phyloP scores from a whole-genome alignment of 2,113 vertebrate genomes.

The Macquaria australasica region DNA sequence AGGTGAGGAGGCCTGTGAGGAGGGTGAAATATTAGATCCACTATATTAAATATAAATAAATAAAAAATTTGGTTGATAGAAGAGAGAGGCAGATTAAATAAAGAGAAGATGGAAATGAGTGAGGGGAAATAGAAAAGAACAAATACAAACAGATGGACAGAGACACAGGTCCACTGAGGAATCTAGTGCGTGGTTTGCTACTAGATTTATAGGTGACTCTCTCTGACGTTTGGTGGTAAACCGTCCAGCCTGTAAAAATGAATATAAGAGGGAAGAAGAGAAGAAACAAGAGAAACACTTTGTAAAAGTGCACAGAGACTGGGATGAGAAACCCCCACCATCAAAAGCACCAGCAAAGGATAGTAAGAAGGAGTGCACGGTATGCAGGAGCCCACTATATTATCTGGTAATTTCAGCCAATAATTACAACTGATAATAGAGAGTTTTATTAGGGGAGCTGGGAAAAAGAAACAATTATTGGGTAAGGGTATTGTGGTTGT shows the following conservation, averaged over 20 bases:
- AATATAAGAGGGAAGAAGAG: constrained; percentile 94
- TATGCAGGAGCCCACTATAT: constrained; percentile 22
- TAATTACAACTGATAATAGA: constrained; percentile 1
- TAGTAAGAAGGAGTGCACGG: constrained; percentile 86
- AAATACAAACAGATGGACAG: constrained; percentile 90
- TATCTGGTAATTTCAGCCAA: not conserved
- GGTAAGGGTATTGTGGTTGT: not conserved
- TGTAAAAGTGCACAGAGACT: constrained; percentile 95
- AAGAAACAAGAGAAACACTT: constrained; percentile 88
- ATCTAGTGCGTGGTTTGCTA: constrained; percentile 99
- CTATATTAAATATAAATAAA: constrained; percentile 29
- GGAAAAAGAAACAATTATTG: not conserved
- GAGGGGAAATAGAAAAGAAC: constrained; percentile 85
- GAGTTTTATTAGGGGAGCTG: not conserved
- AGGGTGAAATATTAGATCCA: constrained; percentile 44
- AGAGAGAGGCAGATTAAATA: constrained; percentile 61
- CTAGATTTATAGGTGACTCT: constrained; percentile 99
- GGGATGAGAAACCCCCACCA: constrained; percentile 80
- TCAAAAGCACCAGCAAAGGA: constrained; percentile 77
- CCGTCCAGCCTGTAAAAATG: constrained; percentile 98
- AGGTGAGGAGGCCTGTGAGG: constrained; percentile 51
- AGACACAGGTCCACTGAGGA: constrained; percentile 99
- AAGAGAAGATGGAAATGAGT: constrained; percentile 67
- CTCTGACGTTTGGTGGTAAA: constrained; percentile 99
- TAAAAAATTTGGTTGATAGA: constrained; percentile 26